phyloP scores from a whole-genome alignment of 2,888 invertebrate species.

The Galeruca laticollis region DNA sequence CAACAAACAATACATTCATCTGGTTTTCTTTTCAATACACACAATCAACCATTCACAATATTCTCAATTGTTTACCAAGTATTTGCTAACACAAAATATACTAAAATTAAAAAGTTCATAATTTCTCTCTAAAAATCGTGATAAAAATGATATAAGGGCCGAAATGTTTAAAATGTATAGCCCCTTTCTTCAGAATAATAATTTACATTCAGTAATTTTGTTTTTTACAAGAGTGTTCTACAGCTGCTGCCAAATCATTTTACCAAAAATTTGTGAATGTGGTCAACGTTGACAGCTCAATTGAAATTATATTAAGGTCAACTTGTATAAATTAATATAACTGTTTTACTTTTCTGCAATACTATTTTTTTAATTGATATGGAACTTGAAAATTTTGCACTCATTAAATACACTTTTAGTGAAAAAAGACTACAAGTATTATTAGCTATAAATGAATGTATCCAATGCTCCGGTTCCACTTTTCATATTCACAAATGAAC shows the following conservation, averaged over 20 bases:
- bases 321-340: too few relatives aligned
- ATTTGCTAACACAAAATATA: slow-evolving; percentile 32
- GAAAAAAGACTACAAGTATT: too few relatives aligned
- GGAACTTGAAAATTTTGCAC: too few relatives aligned
- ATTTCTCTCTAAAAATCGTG: slow-evolving; percentile 31
- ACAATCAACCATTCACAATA: not conserved
- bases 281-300: too few relatives aligned
- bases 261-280: not conserved
- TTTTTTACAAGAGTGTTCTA: slow-evolving; percentile 18
- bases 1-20: slow-evolving; percentile 33
- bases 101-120: slow-evolving; percentile 31
- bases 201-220: slow-evolving; percentile 18
- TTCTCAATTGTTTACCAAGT: not conserved
- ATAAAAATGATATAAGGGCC: slow-evolving; percentile 19
- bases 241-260: slow-evolving; percentile 5
- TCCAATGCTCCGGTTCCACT: too few relatives aligned
- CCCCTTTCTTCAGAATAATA: not conserved
- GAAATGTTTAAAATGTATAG: slow-evolving; percentile 8
- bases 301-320: too few relatives aligned
- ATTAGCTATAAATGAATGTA: too few relatives aligned
- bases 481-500: too few relatives aligned
- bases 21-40: slow-evolving; percentile 33
- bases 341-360: too few relatives aligned
- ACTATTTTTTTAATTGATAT: too few relatives aligned
- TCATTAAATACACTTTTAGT: too few relatives aligned